A percentile compares a stretch with the other conserved stretches of the same genome.
Conservation (phyloP, 2,113 vertebrate genomes). For the Ctenodactylus gundi region DNA sequence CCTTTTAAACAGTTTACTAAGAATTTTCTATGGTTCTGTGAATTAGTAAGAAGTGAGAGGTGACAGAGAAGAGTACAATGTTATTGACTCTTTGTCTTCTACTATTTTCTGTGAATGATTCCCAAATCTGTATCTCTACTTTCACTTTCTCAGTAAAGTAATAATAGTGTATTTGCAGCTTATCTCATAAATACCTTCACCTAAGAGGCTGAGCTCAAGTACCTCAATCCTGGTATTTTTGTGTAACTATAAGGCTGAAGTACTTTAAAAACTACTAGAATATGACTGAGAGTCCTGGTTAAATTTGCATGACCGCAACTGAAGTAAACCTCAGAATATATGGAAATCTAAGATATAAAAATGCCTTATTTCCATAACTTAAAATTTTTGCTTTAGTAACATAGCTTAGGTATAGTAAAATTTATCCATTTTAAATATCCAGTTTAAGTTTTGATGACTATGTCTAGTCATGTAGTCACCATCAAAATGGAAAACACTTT, state of each 20-base stretch:
- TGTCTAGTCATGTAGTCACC: background rate
- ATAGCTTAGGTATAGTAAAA: background rate
- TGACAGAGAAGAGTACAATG: background rate
- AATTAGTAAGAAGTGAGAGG: background rate
- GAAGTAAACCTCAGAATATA: background rate
- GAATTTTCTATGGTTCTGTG: background rate
- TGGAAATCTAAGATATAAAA: background rate
- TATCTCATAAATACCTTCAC: background rate
- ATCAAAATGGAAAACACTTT: background rate
- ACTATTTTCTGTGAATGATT: background rate
- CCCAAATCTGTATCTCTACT: background rate
- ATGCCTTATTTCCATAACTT: background rate
- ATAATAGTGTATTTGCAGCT: background rate
- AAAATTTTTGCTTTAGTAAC: background rate
- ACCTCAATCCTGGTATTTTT: background rate
- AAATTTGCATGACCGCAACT: background rate
- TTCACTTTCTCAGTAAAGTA: background rate
- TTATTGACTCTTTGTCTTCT: background rate
- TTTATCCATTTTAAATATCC: background rate
- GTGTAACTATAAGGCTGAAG: background rate
- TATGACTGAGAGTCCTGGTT: background rate
- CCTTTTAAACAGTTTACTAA: background rate
- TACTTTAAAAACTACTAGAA: slow-evolving; percentile 2
- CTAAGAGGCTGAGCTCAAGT: background rate
- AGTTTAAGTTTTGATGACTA: background rate